Conservation (phyloP, 37 sponge, comb jelly and placozoan species). For the Theonella swinhoei region DNA sequence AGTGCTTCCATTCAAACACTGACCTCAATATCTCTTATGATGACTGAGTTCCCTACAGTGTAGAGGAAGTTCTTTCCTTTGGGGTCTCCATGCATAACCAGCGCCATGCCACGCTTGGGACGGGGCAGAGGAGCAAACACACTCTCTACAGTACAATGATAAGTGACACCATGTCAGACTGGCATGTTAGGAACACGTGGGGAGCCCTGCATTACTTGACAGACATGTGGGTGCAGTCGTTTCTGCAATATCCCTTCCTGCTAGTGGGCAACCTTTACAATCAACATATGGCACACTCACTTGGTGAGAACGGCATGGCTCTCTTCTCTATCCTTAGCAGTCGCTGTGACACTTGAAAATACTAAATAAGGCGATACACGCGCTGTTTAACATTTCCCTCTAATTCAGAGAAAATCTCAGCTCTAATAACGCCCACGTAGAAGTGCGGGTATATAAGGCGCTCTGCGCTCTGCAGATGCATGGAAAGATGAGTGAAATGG, state of each 20-base stretch:
- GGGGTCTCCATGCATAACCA: slow-evolving; percentile 91
- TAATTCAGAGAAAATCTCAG: no score
- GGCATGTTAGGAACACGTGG: not conserved
- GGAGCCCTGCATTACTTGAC: no score
- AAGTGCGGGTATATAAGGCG: no score
- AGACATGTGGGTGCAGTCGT: no score
- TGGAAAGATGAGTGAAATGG: no score
- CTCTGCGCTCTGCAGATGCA: no score
- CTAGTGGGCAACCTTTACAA: not conserved
- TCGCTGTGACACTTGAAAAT: no score
- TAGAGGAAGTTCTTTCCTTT: slow-evolving; percentile 96
- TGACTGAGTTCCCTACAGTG: slow-evolving; percentile 84
- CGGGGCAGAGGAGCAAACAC: slow-evolving; percentile 74
- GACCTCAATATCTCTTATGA: slow-evolving; percentile 90
- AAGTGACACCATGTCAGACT: not conserved
- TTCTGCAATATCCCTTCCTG: not conserved
- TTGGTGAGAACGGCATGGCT: slow-evolving; percentile 41
- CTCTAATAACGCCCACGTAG: no score
- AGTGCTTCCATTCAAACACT: not conserved
- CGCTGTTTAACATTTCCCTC: no score
- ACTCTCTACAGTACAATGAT: slow-evolving; percentile 41
- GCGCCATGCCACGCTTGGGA: slow-evolving; percentile 68
- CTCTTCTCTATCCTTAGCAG: no score
- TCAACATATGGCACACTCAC: slow-evolving; percentile 21
- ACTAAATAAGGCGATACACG: no score